These are phyloP conservation scores for Gastracanthus pulcherrimus DNA, from an alignment of 2,888 invertebrate genomes.

Conservation along the genomic window DNA sequence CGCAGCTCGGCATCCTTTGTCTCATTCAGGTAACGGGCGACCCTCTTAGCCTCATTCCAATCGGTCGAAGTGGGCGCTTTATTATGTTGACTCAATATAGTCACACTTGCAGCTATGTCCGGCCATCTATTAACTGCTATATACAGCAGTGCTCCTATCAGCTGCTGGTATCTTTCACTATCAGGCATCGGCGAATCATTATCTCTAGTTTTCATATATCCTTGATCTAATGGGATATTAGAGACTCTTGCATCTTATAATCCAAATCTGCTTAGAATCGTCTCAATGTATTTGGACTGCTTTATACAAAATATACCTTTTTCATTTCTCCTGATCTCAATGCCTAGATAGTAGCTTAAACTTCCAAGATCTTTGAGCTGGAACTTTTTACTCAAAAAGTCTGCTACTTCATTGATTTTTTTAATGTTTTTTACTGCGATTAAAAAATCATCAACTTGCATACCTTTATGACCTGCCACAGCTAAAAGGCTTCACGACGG, in stretches of 20 bases:
- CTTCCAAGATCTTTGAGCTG: conserved; percentile 57
- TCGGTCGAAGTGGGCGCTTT: conserved; percentile 62
- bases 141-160: conserved; percentile 62
- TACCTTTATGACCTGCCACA: no score
- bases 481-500: no score
- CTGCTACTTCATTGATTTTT: conserved; percentile 41
- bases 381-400: conserved; percentile 53
- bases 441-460: conserved; percentile 41
- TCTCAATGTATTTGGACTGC: conserved; percentile 55
- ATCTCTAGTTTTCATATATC: conserved; percentile 46
- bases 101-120: conserved; percentile 63
- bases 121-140: conserved; percentile 61
- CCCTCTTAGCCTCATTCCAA: conserved; percentile 66
- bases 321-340: conserved; percentile 53
- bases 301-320: conserved; percentile 52
- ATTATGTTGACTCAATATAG: conserved; percentile 65
- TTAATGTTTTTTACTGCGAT: conserved; percentile 40
- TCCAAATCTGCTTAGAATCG: conserved; percentile 42
- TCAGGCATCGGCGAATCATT: neutral
- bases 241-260: conserved; percentile 56
- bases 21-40: conserved; percentile 62
- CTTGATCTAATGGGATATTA: conserved; percentile 54
- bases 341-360: conserved; percentile 57
- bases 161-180: conserved; percentile 54
- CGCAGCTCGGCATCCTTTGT: conserved; percentile 56